Evolutionary conservation across 2,797 vertebrate genomes (phyloP).

Genomic region (Calcarius lapponicus): DNA sequence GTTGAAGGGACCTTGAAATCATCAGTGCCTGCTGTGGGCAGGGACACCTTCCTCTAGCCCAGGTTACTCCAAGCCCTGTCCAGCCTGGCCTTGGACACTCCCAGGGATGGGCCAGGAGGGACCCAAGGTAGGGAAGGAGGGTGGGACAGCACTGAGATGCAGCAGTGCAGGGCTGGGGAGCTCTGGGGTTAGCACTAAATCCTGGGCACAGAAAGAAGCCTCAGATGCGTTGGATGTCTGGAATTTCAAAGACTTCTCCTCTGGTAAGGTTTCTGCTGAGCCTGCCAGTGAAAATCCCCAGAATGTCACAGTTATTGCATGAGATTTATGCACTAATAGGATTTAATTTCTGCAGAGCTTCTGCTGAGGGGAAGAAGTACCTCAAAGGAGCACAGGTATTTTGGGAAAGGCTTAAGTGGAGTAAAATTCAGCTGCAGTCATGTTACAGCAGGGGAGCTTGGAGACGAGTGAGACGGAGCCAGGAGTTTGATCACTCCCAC

Average conservation of each 20-base stretch:
- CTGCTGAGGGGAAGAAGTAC: neutral
- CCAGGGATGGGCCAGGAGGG: neutral
- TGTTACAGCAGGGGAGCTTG: neutral
- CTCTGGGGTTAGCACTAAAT: neutral
- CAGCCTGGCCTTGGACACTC: neutral
- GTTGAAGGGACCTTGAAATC: neutral
- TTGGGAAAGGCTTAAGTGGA: slow-evolving; percentile 11
- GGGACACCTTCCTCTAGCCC: neutral
- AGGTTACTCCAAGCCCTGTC: accelerated
- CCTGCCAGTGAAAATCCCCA: neutral
- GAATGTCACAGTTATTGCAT: neutral
- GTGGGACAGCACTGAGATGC: neutral
- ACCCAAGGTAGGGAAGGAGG: neutral
- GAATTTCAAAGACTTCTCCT: neutral
- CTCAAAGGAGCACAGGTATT: slow-evolving; percentile 5
- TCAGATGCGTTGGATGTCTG: neutral
- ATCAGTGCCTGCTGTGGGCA: neutral
- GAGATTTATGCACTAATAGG: neutral
- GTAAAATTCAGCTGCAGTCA: neutral
- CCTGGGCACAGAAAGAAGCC: neutral
- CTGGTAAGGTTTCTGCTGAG: neutral
- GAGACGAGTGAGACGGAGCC: neutral
- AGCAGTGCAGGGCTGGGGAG: neutral
- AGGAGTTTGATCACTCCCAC: neutral
- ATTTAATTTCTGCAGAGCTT: slow-evolving; percentile 25